Evolutionary conservation across 2,797 vertebrate genomes (phyloP), one percentile per base, ranked within the genome.

Genomic region (Heterohyrax brucei): DNA sequence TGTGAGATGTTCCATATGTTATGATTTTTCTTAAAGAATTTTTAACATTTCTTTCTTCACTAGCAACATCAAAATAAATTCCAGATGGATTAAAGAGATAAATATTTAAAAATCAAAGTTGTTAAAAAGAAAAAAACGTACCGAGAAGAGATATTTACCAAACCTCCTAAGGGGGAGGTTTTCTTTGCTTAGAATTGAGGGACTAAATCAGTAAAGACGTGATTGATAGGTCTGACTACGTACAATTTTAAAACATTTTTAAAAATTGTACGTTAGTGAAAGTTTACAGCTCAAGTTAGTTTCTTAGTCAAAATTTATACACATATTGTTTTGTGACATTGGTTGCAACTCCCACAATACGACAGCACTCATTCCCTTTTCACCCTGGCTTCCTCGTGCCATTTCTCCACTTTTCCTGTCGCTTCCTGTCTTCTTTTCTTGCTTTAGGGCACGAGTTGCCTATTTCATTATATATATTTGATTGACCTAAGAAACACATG

Each of bases 111-210:
- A 95, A 72, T 30, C 13, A 39, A n/a, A 89, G 75, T 22, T 92
- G 56, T 79, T 85, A 89, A 87, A 96, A 93, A 95, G 39, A 39
- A 39, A 39, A 39, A 39, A 39, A 39, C 39, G 39, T 39, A 81
- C 72, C 83, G 81, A 76, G 61, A 95, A 90, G 79, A 89, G 95
- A 96, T 87, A 92, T 94, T 92, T 93, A 91, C 70, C 44, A 83
- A 87, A 28, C 33, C 33, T 79, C 73, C 62, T 28, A 33, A 66
- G 16, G 30, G 33, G n/a, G 12, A 56, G 59, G 87, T 93, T 92
- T 96, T 50, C 77, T 87, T 61, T 91, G 77, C 76, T 93, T 78
- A 78, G 48, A 94, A 79, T 72, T 94, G 94, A 85, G 82, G 84
- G 90, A 87, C 86, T 89, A 96, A 70, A 89, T 91, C 68, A 83